phyloP scores from a whole-genome alignment of 2,888 invertebrate genomes.

The Patella caerulea region DNA sequence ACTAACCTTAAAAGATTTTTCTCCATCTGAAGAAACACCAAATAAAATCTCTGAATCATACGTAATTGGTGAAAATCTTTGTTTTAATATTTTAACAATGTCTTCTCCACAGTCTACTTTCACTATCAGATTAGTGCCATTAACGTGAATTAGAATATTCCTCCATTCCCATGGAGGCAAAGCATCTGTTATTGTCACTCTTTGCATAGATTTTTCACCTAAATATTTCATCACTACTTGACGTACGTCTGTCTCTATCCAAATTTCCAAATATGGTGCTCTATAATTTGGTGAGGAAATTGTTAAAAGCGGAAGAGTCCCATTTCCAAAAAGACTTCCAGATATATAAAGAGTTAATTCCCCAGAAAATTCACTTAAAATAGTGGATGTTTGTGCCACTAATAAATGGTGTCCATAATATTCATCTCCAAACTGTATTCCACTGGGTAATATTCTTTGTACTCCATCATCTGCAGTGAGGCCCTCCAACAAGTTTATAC shows the following conservation, averaged over 20 bases:
- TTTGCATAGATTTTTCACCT: slow-evolving; percentile 56
- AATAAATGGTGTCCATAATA: slow-evolving; percentile 43
- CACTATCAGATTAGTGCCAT: slow-evolving; percentile 44
- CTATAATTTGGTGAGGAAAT: slow-evolving; percentile 44
- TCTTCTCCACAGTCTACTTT: slow-evolving; percentile 46
- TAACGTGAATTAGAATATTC: slow-evolving; percentile 44
- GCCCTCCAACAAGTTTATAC: slow-evolving; percentile 40
- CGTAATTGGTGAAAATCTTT: slow-evolving; percentile 45
- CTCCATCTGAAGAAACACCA: slow-evolving; percentile 35
- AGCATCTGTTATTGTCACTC: slow-evolving; percentile 45
- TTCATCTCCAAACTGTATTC: slow-evolving; percentile 43
- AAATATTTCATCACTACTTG: slow-evolving; percentile 55
- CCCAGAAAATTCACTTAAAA: slow-evolving; percentile 43
- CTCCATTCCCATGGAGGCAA: slow-evolving; percentile 45
- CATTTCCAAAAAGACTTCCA: slow-evolving; percentile 30
- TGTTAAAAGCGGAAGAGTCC: slow-evolving; percentile 45
- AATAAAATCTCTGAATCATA: slow-evolving; percentile 43
- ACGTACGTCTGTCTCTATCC: slow-evolving; percentile 46
- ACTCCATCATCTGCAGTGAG: slow-evolving; percentile 29
- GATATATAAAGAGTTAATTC: slow-evolving; percentile 45
- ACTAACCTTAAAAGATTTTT: slow-evolving; percentile 47
- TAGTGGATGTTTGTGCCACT: slow-evolving; percentile 34
- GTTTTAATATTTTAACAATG: slow-evolving; percentile 40
- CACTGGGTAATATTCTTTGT: slow-evolving; percentile 41
- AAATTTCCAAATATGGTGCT: slow-evolving; percentile 54